Evolutionary conservation across 2,797 vertebrate genomes (phyloP), one percentile per base, ranked within the genome.

Genomic region (Carcharodon carcharias): DNA sequence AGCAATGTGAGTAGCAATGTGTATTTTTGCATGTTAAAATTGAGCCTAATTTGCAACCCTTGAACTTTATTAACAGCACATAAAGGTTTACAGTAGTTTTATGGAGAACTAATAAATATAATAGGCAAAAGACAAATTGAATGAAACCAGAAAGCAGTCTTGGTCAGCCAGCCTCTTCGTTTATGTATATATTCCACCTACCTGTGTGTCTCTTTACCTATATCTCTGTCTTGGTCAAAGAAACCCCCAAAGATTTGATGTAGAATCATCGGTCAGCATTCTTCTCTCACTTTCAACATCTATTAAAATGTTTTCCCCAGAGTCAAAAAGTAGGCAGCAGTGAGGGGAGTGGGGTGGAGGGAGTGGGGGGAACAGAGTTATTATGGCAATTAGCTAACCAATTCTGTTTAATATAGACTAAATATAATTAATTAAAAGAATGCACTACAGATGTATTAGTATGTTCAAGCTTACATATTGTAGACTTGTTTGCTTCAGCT

Each of bases 11-110:
- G 77, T 56, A 77, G 50, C 69, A 95, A 82, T 82, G 50, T 77
- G 28, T 77, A 95, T 56, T 45, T 69, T 77, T 71, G 94, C 40
- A 71, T 77, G 67, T 77, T 95, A 56, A 31, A 56, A 18, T 7
- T 95, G 69, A 77, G 94, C 94, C 54, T 56, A 95, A 95, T 95
- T 95, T 58, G 50, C 50, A 95, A 95, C 94, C 94, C 31, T 95
- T 73, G 94, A 77, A 18, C 12, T 56, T 95, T 56, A 56, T 56
- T 95, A 21, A 28, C 45, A 35, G 50, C 28, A n/a, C 28, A 11
- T 77, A 54, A 77, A 95, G 31, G 50, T 31, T 77, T 28, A 21
- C 26, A 73, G 4, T 58, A 23, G 45, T 26, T 85, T 23, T 7
- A 26, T 26, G 50, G 40, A 50, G 45, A 50, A 12, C 18, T 63